Evolutionary conservation across 2,797 vertebrate genomes (phyloP).

Genomic region (Peromyscus melanophrys): DNA sequence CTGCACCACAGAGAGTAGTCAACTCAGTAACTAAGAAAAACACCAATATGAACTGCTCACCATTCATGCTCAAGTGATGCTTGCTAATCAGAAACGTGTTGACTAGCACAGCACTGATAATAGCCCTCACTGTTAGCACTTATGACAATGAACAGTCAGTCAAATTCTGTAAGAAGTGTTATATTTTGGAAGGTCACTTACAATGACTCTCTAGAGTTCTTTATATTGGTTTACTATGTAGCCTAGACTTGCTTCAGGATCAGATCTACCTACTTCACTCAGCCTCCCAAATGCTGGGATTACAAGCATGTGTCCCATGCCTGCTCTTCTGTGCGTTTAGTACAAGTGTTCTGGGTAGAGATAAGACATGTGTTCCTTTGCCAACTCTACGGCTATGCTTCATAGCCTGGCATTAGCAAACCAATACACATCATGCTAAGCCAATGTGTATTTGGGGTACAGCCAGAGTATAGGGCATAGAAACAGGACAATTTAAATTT

Average conservation of each 20-base stretch:
- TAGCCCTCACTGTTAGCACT: background rate
- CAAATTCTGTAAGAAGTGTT: background rate
- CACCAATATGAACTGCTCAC: slow-evolving; percentile 41
- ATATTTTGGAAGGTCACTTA: background rate
- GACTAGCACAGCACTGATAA: background rate
- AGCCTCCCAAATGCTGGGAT: background rate
- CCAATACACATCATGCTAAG: background rate
- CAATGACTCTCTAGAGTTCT: background rate
- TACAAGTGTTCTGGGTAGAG: background rate
- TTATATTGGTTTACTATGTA: background rate
- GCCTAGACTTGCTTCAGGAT: background rate
- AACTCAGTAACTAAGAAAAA: slow-evolving; percentile 46
- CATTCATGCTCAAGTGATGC: background rate
- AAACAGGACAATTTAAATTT: background rate
- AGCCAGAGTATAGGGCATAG: background rate
- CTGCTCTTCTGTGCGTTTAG: background rate
- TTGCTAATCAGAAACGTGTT: background rate
- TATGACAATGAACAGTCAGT: background rate
- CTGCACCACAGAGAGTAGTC: background rate
- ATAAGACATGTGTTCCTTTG: background rate
- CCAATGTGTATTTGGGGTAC: background rate
- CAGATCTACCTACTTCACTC: background rate
- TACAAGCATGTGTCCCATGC: background rate
- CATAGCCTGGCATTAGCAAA: background rate
- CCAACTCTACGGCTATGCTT: background rate